Base-by-base conservation (phyloP, 2,888 invertebrate species). In the Leucophora obtusa region DNA sequence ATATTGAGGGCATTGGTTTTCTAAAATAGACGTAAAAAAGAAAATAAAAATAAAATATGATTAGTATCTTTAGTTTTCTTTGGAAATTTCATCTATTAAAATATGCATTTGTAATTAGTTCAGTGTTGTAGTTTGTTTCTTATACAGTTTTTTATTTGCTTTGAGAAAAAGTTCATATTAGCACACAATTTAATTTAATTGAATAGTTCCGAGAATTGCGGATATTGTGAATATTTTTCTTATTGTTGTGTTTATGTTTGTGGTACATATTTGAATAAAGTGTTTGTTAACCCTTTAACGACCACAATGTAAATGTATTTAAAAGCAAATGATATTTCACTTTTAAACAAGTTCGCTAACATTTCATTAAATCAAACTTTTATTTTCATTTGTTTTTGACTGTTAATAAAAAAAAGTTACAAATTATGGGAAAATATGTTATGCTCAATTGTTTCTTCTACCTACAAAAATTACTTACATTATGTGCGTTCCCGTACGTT, bases 1-100 rank as follows among this genome's bases (percentile, higher is more conserved):
- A 91, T 97, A 98, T 89, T 97, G 97, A 89, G 97, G 96, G 81
- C 94, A 92, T 87, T 95, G 95, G 50, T 92, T 92, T 91, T 93
- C 93, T 92, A 86, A 50, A 89, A 89, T n/a, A 60, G 82, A 66
- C 82, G 68, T 53, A 74, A 79, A 33, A 24, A n/a, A 24, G 11
- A 56, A 53, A 33, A 56, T 2, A 53, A 58, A 53, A 33, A 56
- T 2, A 58, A 76, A 65, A 15, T 53, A 24, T 43, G 51, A 72
- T 72, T 33, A 80, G 50, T 62, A 74, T 62, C 60, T 59, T 43
- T n/a, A 72, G 47, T 68, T 47, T 71, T 72, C 62, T 63, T 15
- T 33, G 24, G 35, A 65, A 65, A 50, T 47, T 47, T 28, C n/a
- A 1, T 47, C 6, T 47, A 14, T 47, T 47, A n/a, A 47, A 70